These are phyloP conservation scores for Aromia moschata DNA, from an alignment of 2,888 invertebrate genomes.

Conservation along the genomic window DNA sequence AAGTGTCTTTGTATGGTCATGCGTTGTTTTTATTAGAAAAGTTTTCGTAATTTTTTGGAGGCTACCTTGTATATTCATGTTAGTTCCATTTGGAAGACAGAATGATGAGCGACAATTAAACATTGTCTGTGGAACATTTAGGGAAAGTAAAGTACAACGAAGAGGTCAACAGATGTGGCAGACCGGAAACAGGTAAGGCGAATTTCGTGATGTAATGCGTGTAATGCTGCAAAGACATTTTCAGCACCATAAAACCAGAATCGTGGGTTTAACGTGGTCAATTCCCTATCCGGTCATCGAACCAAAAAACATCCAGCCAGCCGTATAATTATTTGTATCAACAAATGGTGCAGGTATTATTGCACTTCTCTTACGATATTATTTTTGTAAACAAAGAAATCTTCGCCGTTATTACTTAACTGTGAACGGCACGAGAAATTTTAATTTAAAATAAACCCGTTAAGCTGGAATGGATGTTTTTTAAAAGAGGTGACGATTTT, in stretches of 20 bases:
- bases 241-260: constrained; percentile 13
- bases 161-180: neutral
- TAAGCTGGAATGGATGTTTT: too few relatives aligned
- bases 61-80: too few relatives aligned
- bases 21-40: too few relatives aligned
- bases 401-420: too few relatives aligned
- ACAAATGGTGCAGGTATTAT: constrained; percentile 26
- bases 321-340: constrained; percentile 29
- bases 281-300: constrained; percentile 26
- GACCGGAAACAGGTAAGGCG: constrained; percentile 3
- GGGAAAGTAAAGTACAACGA: neutral
- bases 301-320: constrained; percentile 29
- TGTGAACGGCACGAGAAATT: too few relatives aligned
- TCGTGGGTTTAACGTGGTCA: constrained; percentile 6
- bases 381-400: neutral
- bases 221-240: constrained; percentile 12
- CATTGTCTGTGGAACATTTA: too few relatives aligned
- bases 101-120: too few relatives aligned
- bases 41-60: too few relatives aligned
- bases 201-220: constrained; percentile 6
- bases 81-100: too few relatives aligned
- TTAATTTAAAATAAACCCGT: too few relatives aligned
- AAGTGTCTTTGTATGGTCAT: too few relatives aligned
- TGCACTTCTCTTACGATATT: neutral
- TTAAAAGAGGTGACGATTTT: too few relatives aligned